Evolutionary conservation across 1,140 invertebrate genomes (phyloP), one percentile per base, ranked within the genome.

Genomic region (Formica selysi): DNA sequence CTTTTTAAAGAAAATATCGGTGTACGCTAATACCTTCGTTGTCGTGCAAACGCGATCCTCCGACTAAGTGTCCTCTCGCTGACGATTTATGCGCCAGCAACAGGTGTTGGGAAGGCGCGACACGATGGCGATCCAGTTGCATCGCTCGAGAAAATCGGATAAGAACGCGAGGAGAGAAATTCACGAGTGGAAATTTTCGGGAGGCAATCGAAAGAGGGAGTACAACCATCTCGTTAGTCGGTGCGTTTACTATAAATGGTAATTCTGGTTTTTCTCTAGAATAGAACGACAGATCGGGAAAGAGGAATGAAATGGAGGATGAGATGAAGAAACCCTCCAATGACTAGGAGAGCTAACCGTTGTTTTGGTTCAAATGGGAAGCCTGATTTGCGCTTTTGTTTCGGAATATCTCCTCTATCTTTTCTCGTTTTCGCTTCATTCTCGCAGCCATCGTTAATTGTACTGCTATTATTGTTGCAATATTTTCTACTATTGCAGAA

Each of bases 371-470:
- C 71, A 87, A 91, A 91, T 89, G 83, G 85, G 62, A 89, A 90
- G 86, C 78, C 90, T 87, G 86, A 91, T 91, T 91, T 91, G 81
- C 78, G 19, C 86, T 81, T 91, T 91, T 88, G n/a, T n/a, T n/a
- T n/a, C n/a, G 86, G 65, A 4, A 74, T 74, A 57, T 76, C 65
- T 83, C 70, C 36, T 51, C 65, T 79, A n/a, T 73, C 38, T 22
- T 62, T 19, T 59, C 26, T 22, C 61, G 16, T 76, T 65, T 68
- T 79, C 59, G 44, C 71, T 76, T 64, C 80, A 11, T 8, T 38
- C 32, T 36, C 11, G 19, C 59, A 64, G n/a, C 22, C 26, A 13
- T 65, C 44, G 36, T 78, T 83, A 71, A 48, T 8, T 44, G 2
- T 59, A 19, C 26, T 22, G 19, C 73, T 83, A 80, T 51, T 57